These are phyloP conservation scores for Chironomus riparius DNA, from an alignment of 2,888 invertebrate species.

Conservation along the genomic window DNA sequence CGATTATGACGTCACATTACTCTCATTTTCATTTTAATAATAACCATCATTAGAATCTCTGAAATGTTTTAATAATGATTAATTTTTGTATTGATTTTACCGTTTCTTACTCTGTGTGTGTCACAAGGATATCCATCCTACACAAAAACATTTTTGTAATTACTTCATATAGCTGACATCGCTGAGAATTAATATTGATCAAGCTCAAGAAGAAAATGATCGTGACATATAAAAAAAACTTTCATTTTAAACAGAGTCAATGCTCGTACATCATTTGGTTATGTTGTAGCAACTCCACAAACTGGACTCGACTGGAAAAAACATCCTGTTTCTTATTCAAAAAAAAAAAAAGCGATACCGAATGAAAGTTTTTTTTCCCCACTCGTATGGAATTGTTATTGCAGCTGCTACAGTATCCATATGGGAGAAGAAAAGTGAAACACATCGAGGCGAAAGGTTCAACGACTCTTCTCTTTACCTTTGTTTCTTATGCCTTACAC, in stretches of 20 bases:
- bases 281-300: background rate
- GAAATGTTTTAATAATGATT: no score
- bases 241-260: constrained; percentile 5
- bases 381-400: background rate
- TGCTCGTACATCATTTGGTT: background rate
- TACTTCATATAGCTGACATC: no score
- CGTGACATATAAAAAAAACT: constrained; percentile 5
- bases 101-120: no score
- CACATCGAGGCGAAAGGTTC: background rate
- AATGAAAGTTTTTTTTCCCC: background rate
- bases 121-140: no score
- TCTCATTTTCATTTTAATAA: no score
- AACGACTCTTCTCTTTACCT: background rate
- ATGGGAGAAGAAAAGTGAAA: background rate
- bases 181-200: background rate
- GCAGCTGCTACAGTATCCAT: background rate
- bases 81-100: no score
- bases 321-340: background rate
- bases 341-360: background rate
- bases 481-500: background rate
- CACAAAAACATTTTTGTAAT: no score
- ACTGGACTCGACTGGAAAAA: background rate
- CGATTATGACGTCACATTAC: no score
- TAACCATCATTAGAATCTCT: no score
- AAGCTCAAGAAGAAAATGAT: background rate